Evolutionary conservation across 1,140 invertebrate genomes (phyloP).

Genomic region (Pseudomyrmex cubaensis): DNA sequence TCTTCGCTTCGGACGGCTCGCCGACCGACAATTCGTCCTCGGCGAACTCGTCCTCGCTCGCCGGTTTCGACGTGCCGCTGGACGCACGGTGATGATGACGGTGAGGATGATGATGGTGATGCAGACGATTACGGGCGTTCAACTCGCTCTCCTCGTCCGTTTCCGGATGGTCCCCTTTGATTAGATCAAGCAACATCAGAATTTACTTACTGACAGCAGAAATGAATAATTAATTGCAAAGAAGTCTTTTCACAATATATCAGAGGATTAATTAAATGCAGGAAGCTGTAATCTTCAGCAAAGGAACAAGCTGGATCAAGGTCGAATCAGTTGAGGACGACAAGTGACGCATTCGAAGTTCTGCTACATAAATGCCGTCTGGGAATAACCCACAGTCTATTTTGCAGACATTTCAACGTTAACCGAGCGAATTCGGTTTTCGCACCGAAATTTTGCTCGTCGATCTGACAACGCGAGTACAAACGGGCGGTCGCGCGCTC

Average conservation of each 20-base stretch:
- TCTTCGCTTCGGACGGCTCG: constrained; percentile 86
- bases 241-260: constrained; percentile 13
- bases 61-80: constrained; percentile 83
- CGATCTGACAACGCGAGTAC: not conserved
- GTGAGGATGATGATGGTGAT: constrained; percentile 76
- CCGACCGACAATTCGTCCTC: constrained; percentile 88
- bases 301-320: not conserved
- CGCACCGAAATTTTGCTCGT: constrained; percentile 19
- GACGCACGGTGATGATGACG: constrained; percentile 75
- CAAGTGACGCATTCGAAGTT: constrained; percentile 19
- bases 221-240: constrained; percentile 21
- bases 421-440: not conserved
- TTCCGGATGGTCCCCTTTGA: constrained; percentile 81
- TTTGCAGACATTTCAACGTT: constrained; percentile 4
- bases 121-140: constrained; percentile 78
- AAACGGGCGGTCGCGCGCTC: not conserved
- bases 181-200: constrained; percentile 35
- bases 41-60: constrained; percentile 89
- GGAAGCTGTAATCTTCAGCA: not conserved
- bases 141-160: constrained; percentile 87
- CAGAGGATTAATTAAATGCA: constrained; percentile 28
- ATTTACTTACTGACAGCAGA: constrained; percentile 7
- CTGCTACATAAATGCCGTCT: not conserved
- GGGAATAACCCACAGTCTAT: constrained; percentile 9
- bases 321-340: not conserved